Base-by-base conservation (phyloP, 2,113 vertebrate species). In the Halichoerus grypus region DNA sequence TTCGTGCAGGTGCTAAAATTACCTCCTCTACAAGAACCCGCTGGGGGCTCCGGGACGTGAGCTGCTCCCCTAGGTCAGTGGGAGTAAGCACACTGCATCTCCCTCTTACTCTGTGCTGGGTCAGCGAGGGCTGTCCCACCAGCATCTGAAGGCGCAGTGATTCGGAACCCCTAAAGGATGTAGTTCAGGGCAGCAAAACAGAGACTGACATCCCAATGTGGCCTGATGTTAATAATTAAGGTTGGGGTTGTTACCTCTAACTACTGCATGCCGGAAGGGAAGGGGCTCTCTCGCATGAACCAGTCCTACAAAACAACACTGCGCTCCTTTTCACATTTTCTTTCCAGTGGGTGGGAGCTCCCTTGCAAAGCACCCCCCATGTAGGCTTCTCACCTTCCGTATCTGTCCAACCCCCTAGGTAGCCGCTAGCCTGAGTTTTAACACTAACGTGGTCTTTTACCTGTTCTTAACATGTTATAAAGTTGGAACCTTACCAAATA, bases 281-380 rank as follows among this genome's bases (percentile, higher is more conserved):
- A 26, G 19, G 1, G 0, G 16, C 18, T 22, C 4, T 42, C 1
- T 72, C 0, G 7, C 11, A 7, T 1, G 15, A 61, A 53, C 10
- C 65, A 16, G 22, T 11, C 33, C 33, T 87, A 53, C 53, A 53
- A 69, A 76, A 33, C 8, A 61, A 7, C 28, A 3, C 39, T 7
- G 28, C 3, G 10, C 31, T 16, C 5, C 31, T 4, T 61, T 61
- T 16, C 46, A 10, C 21, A 3, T 61, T n/a, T 63, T 77, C 31
- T 12, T n/a, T 3, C n/a, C 24, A 26, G 39, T 63, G 88, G 31
- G 36, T 63, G 42, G 8, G 24, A 11, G 15, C 22, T 1, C 12
- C 51, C 33, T n/a, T 51, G 31, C 22, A 65, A 36, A 51, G 13
- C 39, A 24, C 6, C 46, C 11, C 19, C 6, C 7, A 1, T 10